Base-by-base conservation (phyloP, 2,888 invertebrate genomes). In the Epistrophe eligans region DNA sequence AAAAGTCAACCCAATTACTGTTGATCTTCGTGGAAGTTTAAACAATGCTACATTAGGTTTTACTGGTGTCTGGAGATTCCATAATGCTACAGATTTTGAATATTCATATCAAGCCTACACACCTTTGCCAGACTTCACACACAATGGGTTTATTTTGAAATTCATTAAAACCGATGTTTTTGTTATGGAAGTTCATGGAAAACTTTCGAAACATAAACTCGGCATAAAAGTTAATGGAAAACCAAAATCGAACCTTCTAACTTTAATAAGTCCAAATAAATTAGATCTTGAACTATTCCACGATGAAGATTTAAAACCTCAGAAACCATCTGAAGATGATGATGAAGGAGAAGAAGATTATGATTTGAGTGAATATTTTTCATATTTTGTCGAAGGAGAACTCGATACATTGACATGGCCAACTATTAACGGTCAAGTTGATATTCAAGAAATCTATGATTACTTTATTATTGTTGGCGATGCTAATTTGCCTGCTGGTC, bases 31-130 rank as follows among this genome's bases (percentile, higher is more conserved):
- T 76, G 94, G 96, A 28, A 96, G 96, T 24, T 97, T 96, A 95
- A 96, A 97, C 89, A 94, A 94, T 66, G 94, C 96, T 90, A 95
- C 95, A 67, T 94, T 96, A 38, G 97, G 97, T 10, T 96, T 97
- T 91, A 95, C 95, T 0, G 97, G 97, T 55, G 95, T 96, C 55
- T 97, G 97, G 96, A 95, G 91, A 35, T 90, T 90, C 88, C 76
- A 88, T 0, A 94, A 94, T 64, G 91, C 95, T 19, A 94, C 95
- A 13, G 95, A 97, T 92, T 96, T 97, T 88, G 95, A 97, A 88
- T 97, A 97, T 91, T 94, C 96, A 0, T 97, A 96, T 91, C 95
- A 96, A 89, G 92, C 97, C 52, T 96, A 95, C 90, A 96, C 97
- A 0, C 97, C 97, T 0, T 92, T 97, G n/a, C 94, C 95, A 89